phyloP scores from a whole-genome alignment of 2,888 invertebrate species.

The Malacosoma neustria region DNA sequence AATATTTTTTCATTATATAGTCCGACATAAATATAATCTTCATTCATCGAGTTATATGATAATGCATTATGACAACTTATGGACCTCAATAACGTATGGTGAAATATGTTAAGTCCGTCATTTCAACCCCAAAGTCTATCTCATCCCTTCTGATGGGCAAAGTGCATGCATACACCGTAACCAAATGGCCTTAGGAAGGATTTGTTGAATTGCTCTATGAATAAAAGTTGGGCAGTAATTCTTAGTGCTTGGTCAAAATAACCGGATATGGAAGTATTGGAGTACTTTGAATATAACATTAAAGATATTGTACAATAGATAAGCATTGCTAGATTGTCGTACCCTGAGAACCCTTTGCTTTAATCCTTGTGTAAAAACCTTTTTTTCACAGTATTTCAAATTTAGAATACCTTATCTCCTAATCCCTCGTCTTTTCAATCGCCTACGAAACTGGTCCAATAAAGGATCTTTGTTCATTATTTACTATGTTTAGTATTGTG shows the following conservation, averaged over 20 bases:
- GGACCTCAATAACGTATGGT: neutral
- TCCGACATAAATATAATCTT: neutral
- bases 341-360: too few species aligned
- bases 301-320: neutral
- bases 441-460: too few species aligned
- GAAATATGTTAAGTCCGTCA: neutral
- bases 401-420: too few species aligned
- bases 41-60: neutral
- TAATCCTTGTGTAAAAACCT: too few species aligned
- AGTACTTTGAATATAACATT: constrained; percentile 1
- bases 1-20: too few species aligned
- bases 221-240: constrained; percentile 66
- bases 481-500: too few species aligned
- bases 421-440: too few species aligned
- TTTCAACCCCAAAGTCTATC: neutral
- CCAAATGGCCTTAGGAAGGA: constrained; percentile 32
- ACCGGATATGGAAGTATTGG: constrained; percentile 27
- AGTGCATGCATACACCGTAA: constrained; percentile 9
- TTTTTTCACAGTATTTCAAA: too few species aligned
- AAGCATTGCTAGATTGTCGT: too few species aligned
- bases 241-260: constrained; percentile 57
- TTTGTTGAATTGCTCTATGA: constrained; percentile 64
- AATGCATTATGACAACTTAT: neutral
- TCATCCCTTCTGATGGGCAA: neutral
- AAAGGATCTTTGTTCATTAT: too few species aligned